Base-by-base conservation (phyloP, 2,888 invertebrate genomes). In the Dendrolimus pini region DNA sequence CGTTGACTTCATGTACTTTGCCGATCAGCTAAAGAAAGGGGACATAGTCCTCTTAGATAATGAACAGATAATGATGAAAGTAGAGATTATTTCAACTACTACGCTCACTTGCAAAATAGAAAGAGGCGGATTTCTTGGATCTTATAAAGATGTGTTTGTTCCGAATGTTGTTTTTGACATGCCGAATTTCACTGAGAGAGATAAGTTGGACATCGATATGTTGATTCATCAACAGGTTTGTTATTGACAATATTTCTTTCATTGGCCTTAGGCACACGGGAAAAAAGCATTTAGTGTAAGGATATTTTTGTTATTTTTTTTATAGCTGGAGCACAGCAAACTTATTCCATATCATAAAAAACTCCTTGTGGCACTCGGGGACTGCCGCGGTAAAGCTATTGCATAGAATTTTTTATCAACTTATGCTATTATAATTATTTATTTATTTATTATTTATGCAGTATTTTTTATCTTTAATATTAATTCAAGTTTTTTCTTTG, bases 61-160 rank as follows among this genome's bases (percentile, higher is more conserved):
- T 80, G 97, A 96, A 62, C 91, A 93, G 7, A 94, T 97, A 59
- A 93, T 94, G 62, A 84, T 97, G n/a, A 92, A 94, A 69, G 96
- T 96, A 9, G 92, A 89, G 64, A 71, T 88, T 13, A 82, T 89
- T 61, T 87, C 89, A 0, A 61, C 79, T 0, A 81, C 85, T 0
- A 89, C 89, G 0, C 62, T 89, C 12, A 89, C 89, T 0, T 90
- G 90, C 56, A 83, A 74, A 62, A 78, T 90, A 53, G 83, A 82
- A 64, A 78, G 82, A 63, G 89, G 89, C 3, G 90, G 89, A 2
- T 59, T 71, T 1, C 64, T 90, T 1, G 86, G 88, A 0, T 90
- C 89, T 0, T 78, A 74, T 52, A 89, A 83, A 64, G 88, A 89
- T 59, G 87, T 89, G 0, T 88, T 85, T 64, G 78, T 87, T 1